These are phyloP conservation scores for Sphaerodactylus townsendi DNA, from an alignment of 2,113 vertebrate genomes.

Conservation along the genomic window DNA sequence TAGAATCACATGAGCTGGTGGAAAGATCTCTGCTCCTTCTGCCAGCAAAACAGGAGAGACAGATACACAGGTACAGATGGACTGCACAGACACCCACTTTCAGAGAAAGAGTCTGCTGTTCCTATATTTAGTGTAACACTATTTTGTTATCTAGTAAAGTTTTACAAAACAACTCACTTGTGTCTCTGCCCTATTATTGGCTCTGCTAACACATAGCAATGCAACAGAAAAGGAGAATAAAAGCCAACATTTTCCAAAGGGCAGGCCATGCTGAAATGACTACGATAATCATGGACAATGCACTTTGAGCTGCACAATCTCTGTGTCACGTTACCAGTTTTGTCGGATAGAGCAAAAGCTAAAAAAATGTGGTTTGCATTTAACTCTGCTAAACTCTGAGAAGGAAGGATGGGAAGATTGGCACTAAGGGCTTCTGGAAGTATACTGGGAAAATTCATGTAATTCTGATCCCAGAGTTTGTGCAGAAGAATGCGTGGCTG, in stretches of 20 bases:
- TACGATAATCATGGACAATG: rapidly evolving
- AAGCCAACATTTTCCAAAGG: background rate
- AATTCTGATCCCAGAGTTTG: background rate
- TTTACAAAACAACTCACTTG: too few relatives aligned
- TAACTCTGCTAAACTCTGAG: background rate
- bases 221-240: background rate
- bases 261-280: background rate
- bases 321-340: background rate
- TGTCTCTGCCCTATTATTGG: too few relatives aligned
- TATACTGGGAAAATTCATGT: too few relatives aligned
- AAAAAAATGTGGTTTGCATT: background rate
- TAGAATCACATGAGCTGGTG: too few relatives aligned
- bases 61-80: too few relatives aligned
- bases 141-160: too few relatives aligned
- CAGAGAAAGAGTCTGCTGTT: too few relatives aligned
- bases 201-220: too few relatives aligned
- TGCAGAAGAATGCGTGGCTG: background rate
- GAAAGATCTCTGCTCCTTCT: too few relatives aligned
- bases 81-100: too few relatives aligned
- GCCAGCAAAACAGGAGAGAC: too few relatives aligned
- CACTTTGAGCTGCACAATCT: background rate
- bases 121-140: too few relatives aligned
- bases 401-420: background rate
- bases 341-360: background rate
- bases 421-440: background rate